Percentiles rank a stretch among this genome's conserved stretches.
Evolutionary conservation across 2,113 vertebrate species (phyloP).

Genomic region (Lipotes vexillifer): DNA sequence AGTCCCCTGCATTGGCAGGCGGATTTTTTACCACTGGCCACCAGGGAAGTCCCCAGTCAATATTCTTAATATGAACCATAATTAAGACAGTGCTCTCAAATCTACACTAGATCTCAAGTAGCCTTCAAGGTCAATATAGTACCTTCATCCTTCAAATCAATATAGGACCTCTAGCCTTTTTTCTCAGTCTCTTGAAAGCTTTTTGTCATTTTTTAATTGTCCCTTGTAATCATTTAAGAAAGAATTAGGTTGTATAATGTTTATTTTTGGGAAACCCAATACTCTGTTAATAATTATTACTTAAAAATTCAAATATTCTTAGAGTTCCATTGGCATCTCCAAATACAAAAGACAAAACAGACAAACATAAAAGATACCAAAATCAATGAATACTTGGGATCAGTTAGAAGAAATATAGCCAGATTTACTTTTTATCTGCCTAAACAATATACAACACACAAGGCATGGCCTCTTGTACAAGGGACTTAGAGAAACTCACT

Average conservation of each 20-base stretch:
- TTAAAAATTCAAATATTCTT: constrained; percentile 2
- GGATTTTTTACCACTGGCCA: background rate
- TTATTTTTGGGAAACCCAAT: background rate
- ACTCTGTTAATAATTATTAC: background rate
- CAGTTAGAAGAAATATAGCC: background rate
- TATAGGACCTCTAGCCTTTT: background rate
- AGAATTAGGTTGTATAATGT: background rate
- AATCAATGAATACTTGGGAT: background rate
- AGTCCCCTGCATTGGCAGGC: background rate
- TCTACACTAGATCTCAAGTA: background rate
- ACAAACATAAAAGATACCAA: background rate
- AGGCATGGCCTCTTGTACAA: background rate
- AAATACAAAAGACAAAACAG: background rate
- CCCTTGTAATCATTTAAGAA: background rate
- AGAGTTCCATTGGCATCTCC: background rate
- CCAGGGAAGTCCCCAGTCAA: background rate
- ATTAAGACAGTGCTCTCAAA: background rate
- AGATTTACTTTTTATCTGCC: background rate
- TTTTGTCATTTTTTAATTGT: background rate
- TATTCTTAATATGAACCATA: constrained; percentile 10
- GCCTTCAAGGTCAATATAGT: background rate
- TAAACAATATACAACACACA: background rate
- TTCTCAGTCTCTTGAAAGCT: background rate
- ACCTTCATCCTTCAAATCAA: background rate
- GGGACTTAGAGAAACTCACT: background rate